Evolutionary conservation across 2,797 vertebrate species (phyloP), one percentile per base, ranked within the genome.

Genomic region (Phyllotis vaccarum): DNA sequence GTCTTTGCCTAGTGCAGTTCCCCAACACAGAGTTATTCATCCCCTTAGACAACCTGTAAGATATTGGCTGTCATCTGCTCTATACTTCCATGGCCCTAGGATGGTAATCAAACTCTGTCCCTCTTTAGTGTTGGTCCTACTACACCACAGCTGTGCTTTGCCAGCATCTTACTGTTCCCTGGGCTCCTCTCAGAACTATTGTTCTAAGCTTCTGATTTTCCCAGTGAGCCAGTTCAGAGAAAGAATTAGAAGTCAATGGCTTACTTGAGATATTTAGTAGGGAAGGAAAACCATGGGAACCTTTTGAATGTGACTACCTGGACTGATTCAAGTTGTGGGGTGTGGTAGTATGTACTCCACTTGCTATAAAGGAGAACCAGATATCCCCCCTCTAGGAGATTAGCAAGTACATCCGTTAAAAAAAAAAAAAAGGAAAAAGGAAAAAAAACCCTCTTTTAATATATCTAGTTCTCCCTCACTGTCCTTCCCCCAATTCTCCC

Each of bases 321-420:
- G 13, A 21, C 16, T 24, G 17, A 82, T 70, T 92, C 62, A 6
- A 24, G 1, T 16, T 52, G 5, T 37, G 76, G 81, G 56, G 0
- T 52, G 68, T 40, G 56, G n/a, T 85, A 40, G 5, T 24, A 5
- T 17, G 5, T 6, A 9, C 37, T 17, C n/a, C n/a, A n/a, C n/a
- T n/a, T n/a, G n/a, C n/a, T n/a, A 70, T 83, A 66, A 79, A n/a
- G 40, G 3, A 52, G 13, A 62, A 68, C 16, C 86, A 46, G n/a
- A 68, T 49, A 27, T 68, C 29, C 93, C 95, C n/a, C 89, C 93
- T 96, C 54, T 66, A 0, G 49, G 89, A 88, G 2, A 68, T 6
- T 0, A 2, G 49, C 52, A 43, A 72, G 34, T 8, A 14, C 54
- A 76, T 1, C 4, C 29, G n/a, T n/a, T 60, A 40, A 16, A 6